Percentiles rank a stretch among this genome's conserved stretches.
These are phyloP conservation scores for Lymantria dispar DNA, from an alignment of 2,888 invertebrate genomes.

Conservation along the genomic window DNA sequence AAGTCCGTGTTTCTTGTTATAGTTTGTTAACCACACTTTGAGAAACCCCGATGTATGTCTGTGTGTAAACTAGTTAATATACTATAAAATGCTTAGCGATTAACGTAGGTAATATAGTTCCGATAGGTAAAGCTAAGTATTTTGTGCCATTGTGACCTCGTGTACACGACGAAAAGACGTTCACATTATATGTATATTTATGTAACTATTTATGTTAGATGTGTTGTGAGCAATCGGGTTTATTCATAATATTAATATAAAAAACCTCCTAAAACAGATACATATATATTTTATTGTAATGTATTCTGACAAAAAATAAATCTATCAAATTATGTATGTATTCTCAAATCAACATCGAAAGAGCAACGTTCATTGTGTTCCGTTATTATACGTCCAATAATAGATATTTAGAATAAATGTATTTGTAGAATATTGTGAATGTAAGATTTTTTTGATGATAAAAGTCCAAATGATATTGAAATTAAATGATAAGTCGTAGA, in stretches of 20 bases:
- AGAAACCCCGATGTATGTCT: conserved; percentile 9
- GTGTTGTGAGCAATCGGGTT: conserved; percentile 26
- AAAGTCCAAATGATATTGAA: too few species aligned
- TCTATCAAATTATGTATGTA: too few species aligned
- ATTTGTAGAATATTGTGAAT: too few species aligned
- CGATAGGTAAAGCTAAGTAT: conserved; percentile 38
- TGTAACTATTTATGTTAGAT: conserved; percentile 27
- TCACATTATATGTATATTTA: conserved; percentile 43
- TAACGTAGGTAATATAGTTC: conserved; percentile 24
- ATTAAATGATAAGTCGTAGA: too few species aligned
- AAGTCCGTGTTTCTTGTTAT: not conserved
- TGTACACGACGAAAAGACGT: conserved; percentile 43
- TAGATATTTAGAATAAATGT: too few species aligned
- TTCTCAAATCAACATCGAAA: too few species aligned
- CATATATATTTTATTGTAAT: not conserved
- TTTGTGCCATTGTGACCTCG: conserved; percentile 37
- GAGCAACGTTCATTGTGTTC: too few species aligned
- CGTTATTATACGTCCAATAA: too few species aligned
- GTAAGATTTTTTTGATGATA: too few species aligned
- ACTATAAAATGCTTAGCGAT: conserved; percentile 37
- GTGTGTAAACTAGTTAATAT: conserved; percentile 28
- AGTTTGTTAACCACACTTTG: not conserved
- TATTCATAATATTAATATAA: not conserved
- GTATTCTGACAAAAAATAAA: too few species aligned
- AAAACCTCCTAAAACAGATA: not conserved